phyloP scores from a whole-genome alignment of 2,888 invertebrate genomes.

The Perithous albicinctus region DNA sequence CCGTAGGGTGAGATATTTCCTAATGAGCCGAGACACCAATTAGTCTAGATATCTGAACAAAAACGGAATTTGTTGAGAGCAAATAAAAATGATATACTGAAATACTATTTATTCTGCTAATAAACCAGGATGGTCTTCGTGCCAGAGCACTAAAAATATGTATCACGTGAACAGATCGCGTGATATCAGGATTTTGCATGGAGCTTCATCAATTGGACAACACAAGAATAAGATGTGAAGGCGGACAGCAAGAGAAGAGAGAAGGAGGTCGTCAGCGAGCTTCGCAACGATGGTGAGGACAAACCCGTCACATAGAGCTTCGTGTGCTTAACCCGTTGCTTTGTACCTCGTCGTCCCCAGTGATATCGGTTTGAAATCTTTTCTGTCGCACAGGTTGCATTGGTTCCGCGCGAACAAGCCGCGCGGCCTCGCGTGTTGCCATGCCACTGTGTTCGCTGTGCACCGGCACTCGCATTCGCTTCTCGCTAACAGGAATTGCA shows the following conservation, averaged over 20 bases:
- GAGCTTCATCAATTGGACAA: conserved; percentile 30
- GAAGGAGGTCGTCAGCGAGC: conserved; percentile 38
- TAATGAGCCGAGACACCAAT: conserved; percentile 48
- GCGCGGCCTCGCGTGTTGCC: conserved; percentile 80
- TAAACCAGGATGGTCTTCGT: not conserved
- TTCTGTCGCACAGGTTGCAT: conserved; percentile 75
- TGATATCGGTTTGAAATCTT: conserved; percentile 81
- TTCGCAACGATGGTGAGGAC: conserved; percentile 24
- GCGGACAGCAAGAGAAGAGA: conserved; percentile 1
- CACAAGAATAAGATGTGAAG: conserved; percentile 52
- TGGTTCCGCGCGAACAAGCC: conserved; percentile 75
- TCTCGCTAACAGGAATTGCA: conserved; percentile 14
- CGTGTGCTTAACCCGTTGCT: conserved; percentile 54
- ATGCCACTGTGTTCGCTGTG: conserved; percentile 71
- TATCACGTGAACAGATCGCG: conserved; percentile 36
- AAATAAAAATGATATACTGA: not conserved
- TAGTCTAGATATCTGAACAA: conserved; percentile 29
- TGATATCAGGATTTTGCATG: conserved; percentile 37
- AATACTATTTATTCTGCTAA: conserved; percentile 11
- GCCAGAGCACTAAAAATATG: conserved; percentile 16
- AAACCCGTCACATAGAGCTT: conserved; percentile 47
- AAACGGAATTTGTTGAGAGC: not conserved
- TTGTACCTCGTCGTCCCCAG: conserved; percentile 53
- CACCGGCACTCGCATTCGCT: conserved; percentile 19
- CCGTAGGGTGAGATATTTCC: conserved; percentile 28